These are phyloP conservation scores for Phenacoccus solenopsis DNA, from an alignment of 1,140 invertebrate species.

Conservation along the genomic window DNA sequence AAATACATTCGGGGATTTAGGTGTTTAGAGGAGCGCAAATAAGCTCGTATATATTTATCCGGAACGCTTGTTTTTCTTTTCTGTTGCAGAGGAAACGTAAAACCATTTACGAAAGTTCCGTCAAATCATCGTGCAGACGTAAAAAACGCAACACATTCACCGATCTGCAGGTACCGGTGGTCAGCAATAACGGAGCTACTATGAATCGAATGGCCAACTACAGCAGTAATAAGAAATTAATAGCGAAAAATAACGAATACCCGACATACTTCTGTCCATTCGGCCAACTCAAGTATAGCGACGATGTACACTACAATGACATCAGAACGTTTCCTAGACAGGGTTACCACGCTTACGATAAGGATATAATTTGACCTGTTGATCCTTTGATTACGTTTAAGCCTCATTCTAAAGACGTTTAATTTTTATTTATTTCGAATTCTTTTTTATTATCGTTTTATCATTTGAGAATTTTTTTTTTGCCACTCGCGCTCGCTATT, in stretches of 20 bases:
- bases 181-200: slow-evolving; percentile 24
- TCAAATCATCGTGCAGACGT: slow-evolving; percentile 7
- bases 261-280: slow-evolving; percentile 25
- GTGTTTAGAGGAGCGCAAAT: too few species aligned
- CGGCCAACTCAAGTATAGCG: not conserved
- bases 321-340: not conserved
- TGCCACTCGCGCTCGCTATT: not conserved
- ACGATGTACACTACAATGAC: not conserved
- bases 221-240: slow-evolving; percentile 21
- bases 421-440: not conserved
- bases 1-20: not conserved
- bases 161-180: slow-evolving; percentile 24
- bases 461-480: not conserved
- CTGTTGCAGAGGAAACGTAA: slow-evolving; percentile 21
- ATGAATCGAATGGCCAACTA: slow-evolving; percentile 24
- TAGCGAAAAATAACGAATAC: not conserved
- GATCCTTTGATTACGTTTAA: not conserved
- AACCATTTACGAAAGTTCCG: slow-evolving; percentile 20
- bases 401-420: not conserved
- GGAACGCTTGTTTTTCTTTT: not conserved
- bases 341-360: slow-evolving; percentile 4
- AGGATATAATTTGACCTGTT: slow-evolving; percentile 6
- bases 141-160: slow-evolving; percentile 19
- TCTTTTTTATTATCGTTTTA: not conserved
- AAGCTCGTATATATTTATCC: too few species aligned